Evolutionary conservation across 2,797 vertebrate genomes (phyloP), one percentile per base, ranked within the genome.

Genomic region (Sus cebifrons): DNA sequence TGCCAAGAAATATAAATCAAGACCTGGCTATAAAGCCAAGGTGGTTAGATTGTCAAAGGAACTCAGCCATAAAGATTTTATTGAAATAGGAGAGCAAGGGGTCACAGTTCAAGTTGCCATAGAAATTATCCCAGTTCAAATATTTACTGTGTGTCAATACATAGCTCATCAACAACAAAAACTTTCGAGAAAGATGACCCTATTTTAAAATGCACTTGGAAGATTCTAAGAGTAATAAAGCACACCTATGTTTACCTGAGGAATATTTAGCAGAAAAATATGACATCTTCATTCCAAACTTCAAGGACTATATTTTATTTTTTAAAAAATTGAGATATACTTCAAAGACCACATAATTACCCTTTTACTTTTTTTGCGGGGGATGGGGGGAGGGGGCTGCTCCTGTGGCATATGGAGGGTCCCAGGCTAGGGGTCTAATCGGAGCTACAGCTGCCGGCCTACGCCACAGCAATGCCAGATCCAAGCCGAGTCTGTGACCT

Each of bases 1-100:
- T 83, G 25, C n/a, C 75, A 85, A 94, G 68, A 96, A 83, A 92
- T 75, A 89, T 13, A 96, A 89, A 96, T n/a, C 75, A 93, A 94
- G 54, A 49, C 12, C 67, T 85, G 11, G 62, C 27, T 89, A 86
- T 75, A 86, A 96, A 92, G 86, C 14, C 44, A 17, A 86, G 5
- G 36, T 85, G 17, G 13, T 52, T 86, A 94, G 23, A 77, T 78
- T 93, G 64, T 90, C 82, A 58, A 62, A 96, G 54, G 83, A 91
- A 78, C 29, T 68, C 60, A 70, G 52, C 32, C 29, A 16, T 64
- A 78, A 89, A 78, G n/a, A 74, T 74, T 93, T 87, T 40, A 79
- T 49, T 89, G 64, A 95, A 95, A 79, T 32, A 92, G 70, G 75
- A 73, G n/a, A 82, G 75, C 36, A 89, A 92, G 64, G 17, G 68